Evolutionary conservation across 2,797 vertebrate species (phyloP).

Genomic region (Moxostoma hubbsi): DNA sequence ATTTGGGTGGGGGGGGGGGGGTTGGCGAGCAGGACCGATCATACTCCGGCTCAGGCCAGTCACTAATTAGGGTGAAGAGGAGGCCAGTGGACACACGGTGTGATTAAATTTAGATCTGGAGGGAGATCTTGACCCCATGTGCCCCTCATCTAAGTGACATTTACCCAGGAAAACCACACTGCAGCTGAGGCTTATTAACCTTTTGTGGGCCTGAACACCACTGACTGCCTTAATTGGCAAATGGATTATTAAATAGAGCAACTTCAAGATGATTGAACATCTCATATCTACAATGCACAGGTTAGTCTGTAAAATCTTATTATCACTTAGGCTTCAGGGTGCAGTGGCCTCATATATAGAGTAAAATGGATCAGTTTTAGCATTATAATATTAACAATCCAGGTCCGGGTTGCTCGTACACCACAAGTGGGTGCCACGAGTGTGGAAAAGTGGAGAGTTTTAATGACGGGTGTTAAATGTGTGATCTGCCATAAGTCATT

Average conservation of each 20-base stretch:
- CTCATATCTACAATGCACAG: conserved; percentile 67
- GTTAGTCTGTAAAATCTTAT: conserved; percentile 67
- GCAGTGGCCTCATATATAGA: conserved; percentile 54
- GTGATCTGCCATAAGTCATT: conserved; percentile 21
- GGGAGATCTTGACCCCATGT: conserved; percentile 82
- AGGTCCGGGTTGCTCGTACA: not conserved
- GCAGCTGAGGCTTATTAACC: conserved; percentile 85
- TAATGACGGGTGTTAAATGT: not conserved
- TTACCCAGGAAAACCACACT: conserved; percentile 82
- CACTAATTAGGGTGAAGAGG: conserved; percentile 83
- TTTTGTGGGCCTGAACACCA: conserved; percentile 79
- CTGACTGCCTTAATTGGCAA: conserved; percentile 80
- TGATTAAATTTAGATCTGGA: conserved; percentile 87
- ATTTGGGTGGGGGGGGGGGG: conserved; percentile 32
- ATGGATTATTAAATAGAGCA: conserved; percentile 82
- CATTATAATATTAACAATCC: conserved; percentile 41
- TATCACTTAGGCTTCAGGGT: conserved; percentile 62
- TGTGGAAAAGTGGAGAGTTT: not conserved
- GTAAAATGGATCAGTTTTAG: conserved; percentile 41
- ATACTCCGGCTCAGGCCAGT: conserved; percentile 74
- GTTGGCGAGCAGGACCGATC: conserved; percentile 66
- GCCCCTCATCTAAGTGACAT: conserved; percentile 85
- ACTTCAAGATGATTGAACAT: conserved; percentile 76
- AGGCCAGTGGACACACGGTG: conserved; percentile 76
- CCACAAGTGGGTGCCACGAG: not conserved